Evolutionary conservation across 1,140 invertebrate genomes (phyloP).

Genomic region (Chymomyza costata): DNA sequence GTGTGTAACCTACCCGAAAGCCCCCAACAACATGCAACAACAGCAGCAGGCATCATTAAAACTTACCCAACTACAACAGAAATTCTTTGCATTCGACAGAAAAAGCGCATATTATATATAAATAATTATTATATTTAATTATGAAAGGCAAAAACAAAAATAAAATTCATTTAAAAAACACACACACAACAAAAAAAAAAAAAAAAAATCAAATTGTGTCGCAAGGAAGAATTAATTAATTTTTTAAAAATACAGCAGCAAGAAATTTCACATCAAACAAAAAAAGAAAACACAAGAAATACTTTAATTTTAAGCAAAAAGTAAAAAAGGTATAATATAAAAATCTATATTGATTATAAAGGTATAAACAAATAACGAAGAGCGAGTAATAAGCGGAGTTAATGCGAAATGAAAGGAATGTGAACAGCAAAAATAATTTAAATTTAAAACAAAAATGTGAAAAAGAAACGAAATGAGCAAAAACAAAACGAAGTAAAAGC

Average conservation of each 20-base stretch:
- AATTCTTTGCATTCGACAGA: slow-evolving; percentile 65
- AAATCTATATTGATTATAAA: slow-evolving; percentile 33
- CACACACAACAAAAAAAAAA: slow-evolving; percentile 28
- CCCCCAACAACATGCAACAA: too few species aligned
- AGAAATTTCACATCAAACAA: slow-evolving; percentile 15
- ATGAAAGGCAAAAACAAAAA: slow-evolving; percentile 64
- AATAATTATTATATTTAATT: slow-evolving; percentile 74
- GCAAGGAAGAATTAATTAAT: slow-evolving; percentile 43
- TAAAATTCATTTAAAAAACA: slow-evolving; percentile 54
- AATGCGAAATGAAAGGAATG: slow-evolving; percentile 35
- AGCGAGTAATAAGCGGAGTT: slow-evolving; percentile 47
- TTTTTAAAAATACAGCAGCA: slow-evolving; percentile 30
- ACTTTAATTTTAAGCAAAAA: slow-evolving; percentile 65
- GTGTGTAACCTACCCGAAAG: too few species aligned
- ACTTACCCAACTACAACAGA: slow-evolving; percentile 63
- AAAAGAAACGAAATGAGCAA: slow-evolving; percentile 30
- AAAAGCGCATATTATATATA: slow-evolving; percentile 73
- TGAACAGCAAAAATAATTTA: slow-evolving; percentile 59
- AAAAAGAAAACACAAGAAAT: slow-evolving; percentile 35
- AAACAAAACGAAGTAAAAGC: slow-evolving; percentile 31
- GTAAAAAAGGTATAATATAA: slow-evolving; percentile 46
- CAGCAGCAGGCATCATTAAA: too few species aligned
- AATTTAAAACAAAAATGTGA: slow-evolving; percentile 34
- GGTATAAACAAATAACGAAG: slow-evolving; percentile 28
- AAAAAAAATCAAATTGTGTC: slow-evolving; percentile 25